Evolutionary conservation across 1,140 invertebrate species (phyloP).

Genomic region (Cryptotermes secundus): DNA sequence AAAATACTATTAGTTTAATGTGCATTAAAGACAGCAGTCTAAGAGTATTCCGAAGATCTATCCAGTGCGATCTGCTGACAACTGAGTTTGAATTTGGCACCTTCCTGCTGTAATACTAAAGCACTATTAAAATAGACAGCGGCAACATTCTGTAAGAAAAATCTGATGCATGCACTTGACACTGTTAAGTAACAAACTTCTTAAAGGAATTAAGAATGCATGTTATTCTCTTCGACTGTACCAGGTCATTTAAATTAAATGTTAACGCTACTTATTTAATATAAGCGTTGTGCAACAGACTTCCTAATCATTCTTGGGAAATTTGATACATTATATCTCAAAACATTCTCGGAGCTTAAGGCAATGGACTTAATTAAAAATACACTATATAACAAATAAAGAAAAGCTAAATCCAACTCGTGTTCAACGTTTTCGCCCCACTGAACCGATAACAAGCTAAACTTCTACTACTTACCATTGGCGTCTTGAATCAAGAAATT

Average conservation of each 20-base stretch:
- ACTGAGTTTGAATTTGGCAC: not conserved
- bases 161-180: too few species aligned
- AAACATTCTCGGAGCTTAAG: not conserved
- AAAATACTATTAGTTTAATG: too few species aligned
- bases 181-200: not conserved
- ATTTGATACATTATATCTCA: too few species aligned
- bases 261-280: not conserved
- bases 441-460: not conserved
- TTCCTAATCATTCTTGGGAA: too few species aligned
- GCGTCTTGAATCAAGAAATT: conserved; percentile 66
- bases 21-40: too few species aligned
- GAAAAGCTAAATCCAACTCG: not conserved
- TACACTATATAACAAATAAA: not conserved
- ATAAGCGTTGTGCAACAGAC: not conserved
- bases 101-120: too few species aligned
- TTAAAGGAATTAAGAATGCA: not conserved
- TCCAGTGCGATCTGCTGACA: not conserved
- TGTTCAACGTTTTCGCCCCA: conserved; percentile 26
- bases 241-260: not conserved
- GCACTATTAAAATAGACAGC: not conserved
- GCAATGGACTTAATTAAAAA: not conserved
- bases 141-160: not conserved
- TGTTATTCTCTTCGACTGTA: not conserved
- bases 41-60: too few species aligned
- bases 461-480: conserved; percentile 55